Conservation (phyloP, 2,113 vertebrate genomes). For the Tachycineta bicolor region DNA sequence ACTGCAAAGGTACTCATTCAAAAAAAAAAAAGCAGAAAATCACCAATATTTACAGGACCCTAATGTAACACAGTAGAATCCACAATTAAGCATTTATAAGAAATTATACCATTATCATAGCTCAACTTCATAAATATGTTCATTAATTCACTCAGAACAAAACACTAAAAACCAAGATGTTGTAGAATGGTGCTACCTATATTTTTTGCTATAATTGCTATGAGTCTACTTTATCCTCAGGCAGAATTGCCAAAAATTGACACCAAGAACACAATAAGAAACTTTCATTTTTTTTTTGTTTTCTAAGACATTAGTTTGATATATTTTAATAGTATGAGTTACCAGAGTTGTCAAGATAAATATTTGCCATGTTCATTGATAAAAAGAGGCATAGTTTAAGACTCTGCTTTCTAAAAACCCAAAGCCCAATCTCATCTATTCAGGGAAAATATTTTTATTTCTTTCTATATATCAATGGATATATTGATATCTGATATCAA, state of each 20-base stretch:
- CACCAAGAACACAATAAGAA: neutral
- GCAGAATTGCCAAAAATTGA: neutral
- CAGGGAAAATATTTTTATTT: neutral
- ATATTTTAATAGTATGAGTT: neutral
- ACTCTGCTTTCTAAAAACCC: neutral
- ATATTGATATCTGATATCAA: neutral
- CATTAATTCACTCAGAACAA: neutral
- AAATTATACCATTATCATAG: neutral
- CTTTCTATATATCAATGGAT: neutral
- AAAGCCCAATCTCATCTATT: neutral
- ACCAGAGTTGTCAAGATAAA: neutral
- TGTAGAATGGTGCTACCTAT: neutral
- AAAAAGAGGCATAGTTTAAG: neutral
- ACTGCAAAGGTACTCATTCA: neutral
- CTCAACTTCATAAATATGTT: neutral
- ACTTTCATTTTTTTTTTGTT: neutral
- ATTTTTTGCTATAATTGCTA: neutral
- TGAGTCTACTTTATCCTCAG: neutral
- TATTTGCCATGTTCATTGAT: neutral
- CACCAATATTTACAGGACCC: neutral
- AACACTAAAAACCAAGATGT: neutral
- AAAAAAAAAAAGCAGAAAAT: neutral
- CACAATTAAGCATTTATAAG: neutral
- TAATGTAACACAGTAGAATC: neutral
- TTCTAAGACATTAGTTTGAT: neutral